Evolutionary conservation across 2,797 vertebrate species (phyloP).

Genomic region (Catharus ustulatus): DNA sequence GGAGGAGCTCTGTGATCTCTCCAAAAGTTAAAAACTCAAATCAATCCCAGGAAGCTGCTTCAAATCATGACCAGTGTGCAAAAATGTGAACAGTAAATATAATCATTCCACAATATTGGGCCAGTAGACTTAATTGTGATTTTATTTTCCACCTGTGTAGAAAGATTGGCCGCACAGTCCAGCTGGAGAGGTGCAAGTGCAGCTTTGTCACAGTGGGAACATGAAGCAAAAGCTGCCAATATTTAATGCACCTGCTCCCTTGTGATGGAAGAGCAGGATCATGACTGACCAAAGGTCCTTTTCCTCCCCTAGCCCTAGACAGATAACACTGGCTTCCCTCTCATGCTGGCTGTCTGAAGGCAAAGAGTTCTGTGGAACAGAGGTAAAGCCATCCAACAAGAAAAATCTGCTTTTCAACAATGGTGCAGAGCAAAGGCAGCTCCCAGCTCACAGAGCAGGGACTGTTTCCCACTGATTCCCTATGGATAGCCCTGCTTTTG

Average conservation of each 20-base stretch:
- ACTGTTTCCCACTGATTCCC: background rate
- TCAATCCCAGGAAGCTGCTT: background rate
- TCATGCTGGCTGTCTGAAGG: background rate
- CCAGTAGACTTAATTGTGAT: background rate
- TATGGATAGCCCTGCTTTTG: background rate
- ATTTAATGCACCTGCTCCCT: background rate
- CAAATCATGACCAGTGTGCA: background rate
- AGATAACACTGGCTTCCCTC: background rate
- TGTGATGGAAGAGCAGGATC: background rate
- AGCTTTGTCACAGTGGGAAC: background rate
- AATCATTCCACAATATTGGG: background rate
- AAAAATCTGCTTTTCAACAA: accelerated
- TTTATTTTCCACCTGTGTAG: background rate
- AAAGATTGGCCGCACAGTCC: background rate
- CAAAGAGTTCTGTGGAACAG: background rate
- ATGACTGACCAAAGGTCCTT: background rate
- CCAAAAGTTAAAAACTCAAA: background rate
- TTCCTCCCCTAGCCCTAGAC: background rate
- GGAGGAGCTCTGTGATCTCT: background rate
- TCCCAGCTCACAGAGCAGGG: background rate
- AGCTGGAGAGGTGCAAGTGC: background rate
- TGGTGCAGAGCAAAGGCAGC: background rate
- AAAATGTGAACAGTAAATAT: accelerated
- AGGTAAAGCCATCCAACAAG: background rate
- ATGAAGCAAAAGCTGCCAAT: accelerated